phyloP scores from a whole-genome alignment of 1,140 invertebrate species.

The Anastatus disparis region DNA sequence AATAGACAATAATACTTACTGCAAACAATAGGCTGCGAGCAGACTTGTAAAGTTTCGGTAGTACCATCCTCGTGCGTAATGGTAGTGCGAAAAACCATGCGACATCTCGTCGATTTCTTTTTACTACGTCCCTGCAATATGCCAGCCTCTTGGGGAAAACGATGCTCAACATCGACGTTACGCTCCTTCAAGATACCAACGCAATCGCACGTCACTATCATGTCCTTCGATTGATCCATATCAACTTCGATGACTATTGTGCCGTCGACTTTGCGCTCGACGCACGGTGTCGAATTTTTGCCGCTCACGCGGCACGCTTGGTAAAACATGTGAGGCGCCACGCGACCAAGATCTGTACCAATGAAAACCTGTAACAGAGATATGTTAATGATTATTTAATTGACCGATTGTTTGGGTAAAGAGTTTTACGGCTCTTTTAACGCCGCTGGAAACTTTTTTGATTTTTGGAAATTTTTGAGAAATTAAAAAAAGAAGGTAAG shows the following conservation, averaged over 20 bases:
- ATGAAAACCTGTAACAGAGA: slow-evolving; percentile 94
- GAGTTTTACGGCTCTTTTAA: no score
- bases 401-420: no score
- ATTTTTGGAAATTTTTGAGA: no score
- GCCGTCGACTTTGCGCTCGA: slow-evolving; percentile 88
- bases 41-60: slow-evolving; percentile 87
- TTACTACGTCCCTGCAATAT: slow-evolving; percentile 76
- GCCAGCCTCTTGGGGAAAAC: slow-evolving; percentile 81
- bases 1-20: slow-evolving; percentile 88
- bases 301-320: slow-evolving; percentile 94
- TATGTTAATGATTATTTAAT: no score
- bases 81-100: slow-evolving; percentile 92
- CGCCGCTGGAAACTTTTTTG: no score
- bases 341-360: slow-evolving; percentile 87
- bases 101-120: slow-evolving; percentile 93
- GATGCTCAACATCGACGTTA: slow-evolving; percentile 95
- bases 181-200: slow-evolving; percentile 91
- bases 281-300: slow-evolving; percentile 94
- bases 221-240: slow-evolving; percentile 87
- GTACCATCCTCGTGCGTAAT: slow-evolving; percentile 79
- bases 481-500: no score
- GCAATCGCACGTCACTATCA: slow-evolving; percentile 89
- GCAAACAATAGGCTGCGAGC: slow-evolving; percentile 94
- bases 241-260: slow-evolving; percentile 94
- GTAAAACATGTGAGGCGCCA: slow-evolving; percentile 94